Evolutionary conservation across 1,140 invertebrate species (phyloP).

Genomic region (Ditylenchus dipsaci): DNA sequence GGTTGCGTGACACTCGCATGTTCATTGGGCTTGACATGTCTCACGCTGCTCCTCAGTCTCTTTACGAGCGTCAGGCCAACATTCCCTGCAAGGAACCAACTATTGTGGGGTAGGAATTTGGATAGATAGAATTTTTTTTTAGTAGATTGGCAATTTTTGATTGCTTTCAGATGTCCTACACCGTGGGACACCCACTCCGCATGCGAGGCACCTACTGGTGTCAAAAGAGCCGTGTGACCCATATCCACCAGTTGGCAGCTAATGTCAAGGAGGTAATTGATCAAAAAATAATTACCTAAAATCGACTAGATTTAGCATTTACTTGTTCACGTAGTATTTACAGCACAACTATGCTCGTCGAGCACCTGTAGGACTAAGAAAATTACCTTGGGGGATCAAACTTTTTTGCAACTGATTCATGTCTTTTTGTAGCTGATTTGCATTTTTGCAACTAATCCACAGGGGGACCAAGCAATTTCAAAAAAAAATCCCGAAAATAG

Average conservation of each 20-base stretch:
- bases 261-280: constrained; percentile 1
- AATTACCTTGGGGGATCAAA: too few species aligned
- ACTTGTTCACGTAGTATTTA: too few species aligned
- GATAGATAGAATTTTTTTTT: background rate
- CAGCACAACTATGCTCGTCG: too few species aligned
- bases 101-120: constrained; percentile 27
- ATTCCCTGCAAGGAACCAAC: constrained; percentile 11
- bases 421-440: too few species aligned
- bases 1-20: background rate
- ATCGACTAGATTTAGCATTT: too few species aligned
- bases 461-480: too few species aligned
- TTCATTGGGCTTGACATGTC: constrained; percentile 19
- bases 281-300: too few species aligned
- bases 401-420: too few species aligned
- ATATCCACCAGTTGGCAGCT: background rate
- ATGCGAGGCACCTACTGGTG: constrained; percentile 25
- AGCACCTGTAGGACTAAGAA: too few species aligned
- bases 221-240: constrained; percentile 22
- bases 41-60: constrained; percentile 21
- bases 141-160: too few species aligned
- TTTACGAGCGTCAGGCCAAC: constrained; percentile 24
- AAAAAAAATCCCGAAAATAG: too few species aligned
- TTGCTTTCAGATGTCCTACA: constrained; percentile 31
- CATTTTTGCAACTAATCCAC: too few species aligned
- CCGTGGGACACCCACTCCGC: constrained; percentile 10